Base-by-base conservation (phyloP, 2,888 invertebrate genomes). In the Caenorhabditis panamensis region DNA sequence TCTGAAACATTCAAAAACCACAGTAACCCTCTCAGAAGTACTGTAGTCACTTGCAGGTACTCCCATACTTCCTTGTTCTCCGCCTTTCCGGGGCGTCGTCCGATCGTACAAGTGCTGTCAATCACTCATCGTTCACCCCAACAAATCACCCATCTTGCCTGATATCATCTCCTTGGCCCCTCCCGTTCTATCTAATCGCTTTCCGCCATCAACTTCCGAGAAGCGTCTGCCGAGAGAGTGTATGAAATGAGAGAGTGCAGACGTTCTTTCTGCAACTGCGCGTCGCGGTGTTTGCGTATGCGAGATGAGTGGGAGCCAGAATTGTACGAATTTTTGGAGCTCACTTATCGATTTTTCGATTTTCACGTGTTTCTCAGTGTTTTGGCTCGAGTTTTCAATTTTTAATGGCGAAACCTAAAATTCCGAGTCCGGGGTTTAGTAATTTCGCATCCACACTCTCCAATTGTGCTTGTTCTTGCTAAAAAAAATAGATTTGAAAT, bases 251-350 rank as follows among this genome's bases (percentile, higher is more conserved):
- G 59, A 66, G 53, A 51, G 41, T 31, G 24, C 37, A 47, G 44
- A 66, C 28, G 36, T 11, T n/a, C 8, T 0, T 53, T 67, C 20
- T 44, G 78, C 66, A 47, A 11, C 62, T 62, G 41, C 36, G 53
- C 72, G 78, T 62, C 37, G 49, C 56, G 31, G 78, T 79, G 78
- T 72, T 72, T 61, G 62, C 78, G 75, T 31, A 71, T 36, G 16
- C 26, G 62, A 51, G 66, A 67, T 51, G 78, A 71, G 78, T 79
- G 78, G 78, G 78, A 79, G 78, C 64, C 41, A 61, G 31, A 78
- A 79, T 54, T 71, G 71, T 79, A 49, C 75, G 49, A 76, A 75
- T 47, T 44, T 67, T 66, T n/a, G n/a, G 18, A 20, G n/a, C 58
- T 44, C 28, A 22, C 1, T 4, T 64, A 64, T 64, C 64, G 69